phyloP scores from a whole-genome alignment of 2,888 invertebrate genomes.

The Apodemia zela region DNA sequence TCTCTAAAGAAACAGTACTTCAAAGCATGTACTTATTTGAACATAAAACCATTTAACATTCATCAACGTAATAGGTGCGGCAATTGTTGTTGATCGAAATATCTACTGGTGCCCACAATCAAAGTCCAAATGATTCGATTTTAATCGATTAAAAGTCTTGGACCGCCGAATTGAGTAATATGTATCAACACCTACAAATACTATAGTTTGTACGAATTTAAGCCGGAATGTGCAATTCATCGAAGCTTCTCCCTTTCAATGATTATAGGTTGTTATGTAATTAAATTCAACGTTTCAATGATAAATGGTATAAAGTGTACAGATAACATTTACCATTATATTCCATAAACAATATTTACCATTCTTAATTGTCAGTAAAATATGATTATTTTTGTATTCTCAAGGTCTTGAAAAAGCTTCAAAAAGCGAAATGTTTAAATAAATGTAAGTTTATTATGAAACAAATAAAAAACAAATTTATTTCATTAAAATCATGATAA shows the following conservation, averaged over 20 bases:
- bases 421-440: too few species aligned
- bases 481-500: too few species aligned
- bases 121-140: constrained; percentile 19
- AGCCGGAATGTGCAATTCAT: background rate
- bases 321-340: too few species aligned
- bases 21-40: background rate
- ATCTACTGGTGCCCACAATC: constrained; percentile 15
- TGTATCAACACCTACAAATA: constrained; percentile 1
- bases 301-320: too few species aligned
- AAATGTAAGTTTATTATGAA: too few species aligned
- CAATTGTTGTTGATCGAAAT: constrained; percentile 4
- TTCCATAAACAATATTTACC: too few species aligned
- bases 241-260: background rate
- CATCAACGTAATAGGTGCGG: constrained; percentile 10
- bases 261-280: background rate
- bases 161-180: constrained; percentile 21
- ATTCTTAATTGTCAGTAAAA: too few species aligned
- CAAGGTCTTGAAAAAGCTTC: too few species aligned
- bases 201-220: background rate
- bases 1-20: background rate
- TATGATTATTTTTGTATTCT: too few species aligned
- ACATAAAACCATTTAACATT: constrained; percentile 13
- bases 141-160: constrained; percentile 19
- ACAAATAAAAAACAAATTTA: too few species aligned
- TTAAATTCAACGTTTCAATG: too few species aligned